Conservation (phyloP, 2,888 invertebrate genomes). For the Plusia festucae region DNA sequence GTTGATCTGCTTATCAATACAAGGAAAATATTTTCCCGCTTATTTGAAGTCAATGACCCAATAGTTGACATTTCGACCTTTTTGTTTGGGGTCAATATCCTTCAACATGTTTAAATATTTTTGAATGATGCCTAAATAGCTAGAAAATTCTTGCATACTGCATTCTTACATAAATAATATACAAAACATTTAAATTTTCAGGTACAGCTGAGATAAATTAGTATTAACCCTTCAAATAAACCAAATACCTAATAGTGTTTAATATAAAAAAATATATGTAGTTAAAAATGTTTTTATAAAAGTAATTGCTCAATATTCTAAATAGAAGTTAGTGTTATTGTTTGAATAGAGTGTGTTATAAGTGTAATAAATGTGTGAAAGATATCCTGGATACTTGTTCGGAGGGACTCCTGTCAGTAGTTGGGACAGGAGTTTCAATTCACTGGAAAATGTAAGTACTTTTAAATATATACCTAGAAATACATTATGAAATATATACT, state of each 20-base stretch:
- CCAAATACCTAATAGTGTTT: slow-evolving; percentile 42
- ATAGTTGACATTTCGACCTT: slow-evolving; percentile 37
- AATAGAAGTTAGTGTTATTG: slow-evolving; percentile 57
- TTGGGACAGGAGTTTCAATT: slow-evolving; percentile 85
- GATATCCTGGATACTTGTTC: slow-evolving; percentile 83
- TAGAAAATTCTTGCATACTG: background rate
- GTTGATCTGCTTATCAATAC: background rate
- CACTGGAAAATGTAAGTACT: slow-evolving; percentile 84
- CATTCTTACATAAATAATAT: background rate
- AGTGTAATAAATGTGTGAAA: slow-evolving; percentile 79
- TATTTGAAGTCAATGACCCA: slow-evolving; percentile 35
- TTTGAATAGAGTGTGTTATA: slow-evolving; percentile 49
- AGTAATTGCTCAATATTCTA: slow-evolving; percentile 70
- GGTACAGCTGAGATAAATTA: slow-evolving; percentile 51
- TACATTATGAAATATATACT: too few species aligned
- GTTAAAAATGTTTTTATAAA: slow-evolving; percentile 63
- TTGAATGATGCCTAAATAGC: background rate
- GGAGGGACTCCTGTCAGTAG: slow-evolving; percentile 87
- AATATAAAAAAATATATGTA: slow-evolving; percentile 44
- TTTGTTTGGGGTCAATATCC: slow-evolving; percentile 41
- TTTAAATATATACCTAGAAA: background rate
- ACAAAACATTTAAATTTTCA: slow-evolving; percentile 31
- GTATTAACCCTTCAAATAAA: slow-evolving; percentile 25
- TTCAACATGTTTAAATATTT: slow-evolving; percentile 7
- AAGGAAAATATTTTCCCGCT: slow-evolving; percentile 30